These are phyloP conservation scores for Lysandra coridon DNA, from an alignment of 2,888 invertebrate genomes.

Conservation along the genomic window DNA sequence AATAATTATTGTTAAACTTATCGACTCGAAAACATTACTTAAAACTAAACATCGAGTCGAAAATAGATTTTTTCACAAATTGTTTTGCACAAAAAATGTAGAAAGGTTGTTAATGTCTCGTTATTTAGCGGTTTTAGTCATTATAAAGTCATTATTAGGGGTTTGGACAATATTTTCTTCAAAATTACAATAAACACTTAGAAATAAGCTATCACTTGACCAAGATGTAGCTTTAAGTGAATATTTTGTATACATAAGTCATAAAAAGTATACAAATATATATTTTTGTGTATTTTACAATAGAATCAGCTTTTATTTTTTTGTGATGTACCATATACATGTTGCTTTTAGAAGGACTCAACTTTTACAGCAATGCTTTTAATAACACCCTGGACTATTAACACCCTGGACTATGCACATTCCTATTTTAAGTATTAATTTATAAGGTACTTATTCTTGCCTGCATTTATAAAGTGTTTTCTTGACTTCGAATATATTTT, in stretches of 20 bases:
- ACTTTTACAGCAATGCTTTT: background rate
- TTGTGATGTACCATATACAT: background rate
- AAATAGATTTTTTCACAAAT: background rate
- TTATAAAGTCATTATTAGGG: background rate
- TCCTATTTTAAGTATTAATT: constrained; percentile 5
- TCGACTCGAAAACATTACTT: no score
- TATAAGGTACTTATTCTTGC: background rate
- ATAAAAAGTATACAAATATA: background rate
- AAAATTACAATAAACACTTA: background rate
- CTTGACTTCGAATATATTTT: constrained; percentile 41
- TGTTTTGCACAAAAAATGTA: background rate
- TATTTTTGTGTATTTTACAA: background rate
- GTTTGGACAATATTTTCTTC: background rate
- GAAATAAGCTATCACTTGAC: background rate
- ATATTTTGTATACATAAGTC: background rate
- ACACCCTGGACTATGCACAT: background rate
- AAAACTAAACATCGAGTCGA: no score
- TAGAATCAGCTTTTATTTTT: background rate
- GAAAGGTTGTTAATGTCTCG: background rate
- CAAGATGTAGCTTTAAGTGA: background rate
- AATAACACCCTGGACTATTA: background rate
- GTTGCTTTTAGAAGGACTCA: background rate
- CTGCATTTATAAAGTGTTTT: constrained; percentile 28
- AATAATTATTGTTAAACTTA: no score
- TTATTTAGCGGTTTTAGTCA: background rate